A percentile compares a stretch with the other conserved stretches of the same genome.
Evolutionary conservation across 2,888 invertebrate genomes (phyloP).

Genomic region (Lepas anatifera): DNA sequence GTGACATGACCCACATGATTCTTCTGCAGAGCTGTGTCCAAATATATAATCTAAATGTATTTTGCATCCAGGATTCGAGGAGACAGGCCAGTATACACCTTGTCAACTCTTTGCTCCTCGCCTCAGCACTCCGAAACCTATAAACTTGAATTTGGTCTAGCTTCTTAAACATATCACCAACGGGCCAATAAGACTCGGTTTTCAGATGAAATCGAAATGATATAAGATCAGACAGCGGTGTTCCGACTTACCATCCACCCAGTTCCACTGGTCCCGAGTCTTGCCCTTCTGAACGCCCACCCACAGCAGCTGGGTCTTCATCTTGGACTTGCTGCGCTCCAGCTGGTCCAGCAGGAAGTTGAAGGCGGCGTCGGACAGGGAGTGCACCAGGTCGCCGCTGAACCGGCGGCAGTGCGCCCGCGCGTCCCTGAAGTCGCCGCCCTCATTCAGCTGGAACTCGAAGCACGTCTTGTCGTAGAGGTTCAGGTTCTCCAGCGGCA

Average conservation of each 20-base stretch:
- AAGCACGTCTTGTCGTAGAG: constrained; percentile 24
- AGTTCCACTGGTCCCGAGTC: constrained; percentile 16
- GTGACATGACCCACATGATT: too few species aligned
- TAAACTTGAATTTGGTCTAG: too few species aligned
- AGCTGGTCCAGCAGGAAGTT: constrained; percentile 20
- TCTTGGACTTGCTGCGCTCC: constrained; percentile 14
- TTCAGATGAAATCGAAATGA: too few species aligned
- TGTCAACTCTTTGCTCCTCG: too few species aligned
- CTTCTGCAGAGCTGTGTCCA: too few species aligned
- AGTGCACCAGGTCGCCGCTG: constrained; percentile 22
- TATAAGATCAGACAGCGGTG: too few species aligned
- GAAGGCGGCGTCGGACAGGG: constrained; percentile 18
- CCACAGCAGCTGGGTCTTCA: constrained; percentile 23
- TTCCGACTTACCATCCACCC: constrained; percentile 22
- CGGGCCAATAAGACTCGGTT: too few species aligned
- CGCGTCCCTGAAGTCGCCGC: constrained; percentile 20
- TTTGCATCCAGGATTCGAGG: too few species aligned
- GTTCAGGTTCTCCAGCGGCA: constrained; percentile 16
- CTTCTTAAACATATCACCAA: too few species aligned
- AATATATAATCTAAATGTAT: too few species aligned
- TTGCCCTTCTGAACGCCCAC: constrained; percentile 23
- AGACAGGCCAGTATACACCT: too few species aligned
- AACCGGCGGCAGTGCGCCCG: constrained; percentile 18
- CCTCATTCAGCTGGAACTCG: constrained; percentile 20
- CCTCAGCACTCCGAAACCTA: too few species aligned